Conservation (phyloP, 1,140 invertebrate species). For the Diorhabda elongata region DNA sequence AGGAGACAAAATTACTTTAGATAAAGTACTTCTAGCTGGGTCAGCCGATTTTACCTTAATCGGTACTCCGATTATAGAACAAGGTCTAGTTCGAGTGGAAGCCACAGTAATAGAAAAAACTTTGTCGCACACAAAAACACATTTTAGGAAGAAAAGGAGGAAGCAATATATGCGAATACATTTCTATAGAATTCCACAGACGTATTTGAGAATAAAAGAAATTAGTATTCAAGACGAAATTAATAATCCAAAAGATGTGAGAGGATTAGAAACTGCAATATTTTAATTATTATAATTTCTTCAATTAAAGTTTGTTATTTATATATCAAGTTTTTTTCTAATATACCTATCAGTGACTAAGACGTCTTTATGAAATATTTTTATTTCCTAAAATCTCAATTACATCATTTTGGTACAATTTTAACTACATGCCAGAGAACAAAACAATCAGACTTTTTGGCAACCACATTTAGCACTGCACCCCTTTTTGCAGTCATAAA, state of each 20-base stretch:
- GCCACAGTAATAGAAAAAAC: conserved; percentile 90
- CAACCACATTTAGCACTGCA: too few relatives aligned
- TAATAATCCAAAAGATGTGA: conserved; percentile 41
- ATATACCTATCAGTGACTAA: background rate
- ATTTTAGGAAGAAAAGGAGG: conserved; percentile 69
- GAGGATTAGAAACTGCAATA: conserved; percentile 29
- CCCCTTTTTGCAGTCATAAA: too few relatives aligned
- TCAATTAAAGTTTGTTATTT: background rate
- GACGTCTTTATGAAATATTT: too few relatives aligned
- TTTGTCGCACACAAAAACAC: conserved; percentile 74
- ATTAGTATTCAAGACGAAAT: conserved; percentile 52
- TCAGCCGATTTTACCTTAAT: conserved; percentile 81
- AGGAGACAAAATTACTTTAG: conserved; percentile 77
- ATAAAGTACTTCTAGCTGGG: conserved; percentile 83
- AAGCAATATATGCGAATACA: conserved; percentile 75
- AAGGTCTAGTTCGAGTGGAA: conserved; percentile 68
- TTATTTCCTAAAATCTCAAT: too few relatives aligned
- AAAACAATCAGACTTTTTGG: too few relatives aligned
- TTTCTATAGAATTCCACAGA: conserved; percentile 65
- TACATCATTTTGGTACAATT: too few relatives aligned
- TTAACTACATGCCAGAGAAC: too few relatives aligned
- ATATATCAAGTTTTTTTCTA: background rate
- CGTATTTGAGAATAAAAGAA: conserved; percentile 70
- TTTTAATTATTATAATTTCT: conserved; percentile 26
- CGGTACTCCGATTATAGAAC: conserved; percentile 75